Evolutionary conservation across 2,113 vertebrate genomes (phyloP).

Genomic region (Peromyscus maniculatus): DNA sequence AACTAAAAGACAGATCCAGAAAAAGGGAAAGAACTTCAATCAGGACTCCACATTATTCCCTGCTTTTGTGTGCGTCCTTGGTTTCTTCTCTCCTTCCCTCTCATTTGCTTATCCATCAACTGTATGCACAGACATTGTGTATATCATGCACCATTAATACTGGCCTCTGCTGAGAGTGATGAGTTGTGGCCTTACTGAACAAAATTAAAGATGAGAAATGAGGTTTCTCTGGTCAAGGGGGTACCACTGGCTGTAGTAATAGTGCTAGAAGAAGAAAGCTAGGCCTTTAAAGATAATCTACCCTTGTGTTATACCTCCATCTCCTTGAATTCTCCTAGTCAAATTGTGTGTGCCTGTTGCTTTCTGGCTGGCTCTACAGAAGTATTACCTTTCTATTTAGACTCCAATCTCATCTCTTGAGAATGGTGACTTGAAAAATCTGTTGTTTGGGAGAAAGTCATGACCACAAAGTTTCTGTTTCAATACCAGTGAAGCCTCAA

Average conservation of each 20-base stretch:
- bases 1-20: neutral
- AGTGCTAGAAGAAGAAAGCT: neutral
- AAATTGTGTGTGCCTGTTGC: neutral
- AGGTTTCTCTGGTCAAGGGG: neutral
- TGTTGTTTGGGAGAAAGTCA: neutral
- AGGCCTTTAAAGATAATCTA: neutral
- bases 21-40: neutral
- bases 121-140: neutral
- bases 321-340: neutral
- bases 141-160: neutral
- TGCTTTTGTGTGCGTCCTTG: neutral
- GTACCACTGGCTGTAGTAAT: neutral
- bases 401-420: conserved; percentile 30
- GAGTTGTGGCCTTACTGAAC: neutral
- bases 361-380: neutral
- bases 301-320: neutral
- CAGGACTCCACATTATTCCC: neutral
- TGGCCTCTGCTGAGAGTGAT: neutral
- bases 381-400: neutral
- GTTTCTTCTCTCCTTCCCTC: neutral
- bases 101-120: neutral
- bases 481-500: neutral
- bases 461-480: conserved; percentile 14
- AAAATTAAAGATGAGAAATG: neutral
- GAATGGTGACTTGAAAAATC: conserved; percentile 24